These are phyloP conservation scores for Nebria salina DNA, from an alignment of 2,888 invertebrate species.

Conservation along the genomic window DNA sequence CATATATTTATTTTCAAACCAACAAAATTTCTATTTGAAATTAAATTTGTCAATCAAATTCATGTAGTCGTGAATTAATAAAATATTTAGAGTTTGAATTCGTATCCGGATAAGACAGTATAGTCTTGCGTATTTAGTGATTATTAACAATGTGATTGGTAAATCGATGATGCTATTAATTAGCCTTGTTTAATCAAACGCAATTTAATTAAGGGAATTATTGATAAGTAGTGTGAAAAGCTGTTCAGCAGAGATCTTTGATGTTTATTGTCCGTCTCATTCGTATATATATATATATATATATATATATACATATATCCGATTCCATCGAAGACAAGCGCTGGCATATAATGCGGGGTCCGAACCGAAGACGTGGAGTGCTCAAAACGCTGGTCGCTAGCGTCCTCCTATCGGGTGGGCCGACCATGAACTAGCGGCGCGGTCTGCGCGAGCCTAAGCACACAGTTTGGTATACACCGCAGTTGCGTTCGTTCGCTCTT, in stretches of 20 bases:
- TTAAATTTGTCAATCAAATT: too few species aligned
- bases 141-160: background rate
- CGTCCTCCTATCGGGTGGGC: conserved; percentile 49
- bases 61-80: too few species aligned
- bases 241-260: background rate
- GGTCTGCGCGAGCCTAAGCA: conserved; percentile 50
- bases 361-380: background rate
- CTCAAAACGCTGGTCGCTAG: conserved; percentile 50
- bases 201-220: conserved; percentile 18
- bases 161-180: background rate
- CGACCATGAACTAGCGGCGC: conserved; percentile 50
- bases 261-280: conserved; percentile 5
- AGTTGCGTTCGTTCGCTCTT: conserved; percentile 55
- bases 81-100: too few species aligned
- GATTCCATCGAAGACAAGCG: background rate
- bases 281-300: background rate
- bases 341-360: background rate
- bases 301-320: background rate
- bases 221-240: conserved; percentile 14
- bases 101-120: too few species aligned
- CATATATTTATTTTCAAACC: too few species aligned
- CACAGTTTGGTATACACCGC: conserved; percentile 56
- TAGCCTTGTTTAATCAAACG: background rate
- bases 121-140: too few species aligned
- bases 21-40: too few species aligned